Base-by-base conservation (phyloP, 2,888 invertebrate species). In the Harpagoxenus sublaevis region DNA sequence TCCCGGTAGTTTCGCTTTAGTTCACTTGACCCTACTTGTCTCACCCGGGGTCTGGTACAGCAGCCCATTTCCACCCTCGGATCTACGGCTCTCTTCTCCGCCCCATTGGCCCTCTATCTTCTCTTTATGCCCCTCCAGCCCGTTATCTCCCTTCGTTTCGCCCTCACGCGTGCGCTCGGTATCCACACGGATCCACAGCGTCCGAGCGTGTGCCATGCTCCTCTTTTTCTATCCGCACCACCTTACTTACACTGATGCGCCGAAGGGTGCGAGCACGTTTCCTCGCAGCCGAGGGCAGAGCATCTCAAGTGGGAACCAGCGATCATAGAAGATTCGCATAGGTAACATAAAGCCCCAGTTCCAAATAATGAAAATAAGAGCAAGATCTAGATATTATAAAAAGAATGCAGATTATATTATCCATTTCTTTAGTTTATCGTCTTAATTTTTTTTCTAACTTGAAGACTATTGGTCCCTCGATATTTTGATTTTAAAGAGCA, bases 21-120 rank as follows among this genome's bases (percentile, higher is more conserved):
- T 93, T 94, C 94, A 93, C 94, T 94, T 94, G 94, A 94, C 94
- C 94, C 94, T 93, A 93, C 93, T 93, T 93, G 92, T 92, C 92
- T 92, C 91, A 85, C 83, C 68, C 85, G 86, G 86, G 87, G 78
- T 88, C 89, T 77, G 82, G 62, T 66, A 77, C 78, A 74, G 66
- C 86, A 79, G 87, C 82, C 86, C 78, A 70, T 89, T 86, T 75
- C 88, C 85, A 88, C 88, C 88, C 84, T 86, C 86, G 84, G 60
- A 71, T 81, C 79, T 78, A 70, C 66, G 81, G 39, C 51, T 66
- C 85, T 81, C 68, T 63, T 74, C 81, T 65, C 63, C 83, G 71
- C 82, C 84, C 84, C 75, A 51, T 74, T 82, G 71, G 84, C 39
- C 85, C 85, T 78, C 71, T 82, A 53, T 60, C 57, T 82, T 65